phyloP scores from a whole-genome alignment of 2,888 invertebrate genomes.

The Epicampocera succincta region DNA sequence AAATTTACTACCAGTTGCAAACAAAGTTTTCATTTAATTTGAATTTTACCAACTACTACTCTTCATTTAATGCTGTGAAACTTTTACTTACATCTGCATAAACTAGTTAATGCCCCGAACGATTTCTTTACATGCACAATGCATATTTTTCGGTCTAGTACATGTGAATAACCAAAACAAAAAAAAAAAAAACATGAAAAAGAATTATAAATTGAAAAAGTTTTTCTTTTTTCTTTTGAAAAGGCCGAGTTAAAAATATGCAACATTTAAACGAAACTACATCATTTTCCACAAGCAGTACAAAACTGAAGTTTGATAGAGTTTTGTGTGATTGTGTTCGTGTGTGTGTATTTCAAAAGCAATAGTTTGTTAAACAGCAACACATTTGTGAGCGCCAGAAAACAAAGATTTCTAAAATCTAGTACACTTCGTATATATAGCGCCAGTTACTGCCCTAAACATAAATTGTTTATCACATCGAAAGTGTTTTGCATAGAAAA shows the following conservation, averaged over 20 bases:
- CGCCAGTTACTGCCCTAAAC: too few relatives aligned
- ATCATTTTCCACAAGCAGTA: neutral
- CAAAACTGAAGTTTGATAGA: too few relatives aligned
- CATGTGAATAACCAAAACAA: constrained; percentile 32
- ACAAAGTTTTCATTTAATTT: constrained; percentile 22
- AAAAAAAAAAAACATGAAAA: neutral
- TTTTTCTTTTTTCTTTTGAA: neutral
- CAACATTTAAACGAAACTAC: neutral
- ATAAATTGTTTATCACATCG: too few relatives aligned
- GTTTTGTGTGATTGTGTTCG: too few relatives aligned
- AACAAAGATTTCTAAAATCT: too few relatives aligned
- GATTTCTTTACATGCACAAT: constrained; percentile 2
- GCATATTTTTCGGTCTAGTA: constrained; percentile 34
- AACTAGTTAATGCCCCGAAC: constrained; percentile 11
- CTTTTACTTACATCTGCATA: constrained; percentile 36
- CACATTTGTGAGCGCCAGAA: too few relatives aligned
- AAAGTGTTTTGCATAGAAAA: too few relatives aligned
- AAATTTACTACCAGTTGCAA: constrained; percentile 16
- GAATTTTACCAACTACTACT: constrained; percentile 32
- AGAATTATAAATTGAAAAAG: constrained; percentile 35
- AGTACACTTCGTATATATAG: too few relatives aligned
- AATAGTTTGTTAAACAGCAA: too few relatives aligned
- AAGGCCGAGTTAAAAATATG: constrained; percentile 3
- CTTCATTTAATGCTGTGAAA: constrained; percentile 42
- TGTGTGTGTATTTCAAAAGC: too few relatives aligned